These are phyloP conservation scores for Penaeus monodon DNA, from an alignment of 2,888 invertebrate genomes.

Conservation along the genomic window DNA sequence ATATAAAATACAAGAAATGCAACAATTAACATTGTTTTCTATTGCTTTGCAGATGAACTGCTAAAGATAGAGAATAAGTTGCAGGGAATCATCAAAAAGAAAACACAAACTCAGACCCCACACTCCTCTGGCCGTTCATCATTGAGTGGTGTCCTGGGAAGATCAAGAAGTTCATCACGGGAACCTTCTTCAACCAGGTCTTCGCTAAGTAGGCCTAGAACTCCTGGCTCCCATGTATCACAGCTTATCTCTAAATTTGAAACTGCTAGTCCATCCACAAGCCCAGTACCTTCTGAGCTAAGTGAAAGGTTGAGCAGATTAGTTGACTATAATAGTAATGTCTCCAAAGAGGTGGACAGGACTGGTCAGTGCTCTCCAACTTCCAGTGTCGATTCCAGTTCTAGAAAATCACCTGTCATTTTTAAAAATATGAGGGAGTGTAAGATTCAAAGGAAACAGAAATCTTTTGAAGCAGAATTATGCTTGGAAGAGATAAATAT, in stretches of 20 bases:
- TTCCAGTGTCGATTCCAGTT: not conserved
- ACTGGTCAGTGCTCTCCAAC: not conserved
- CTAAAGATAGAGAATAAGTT: conserved; percentile 15
- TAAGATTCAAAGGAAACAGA: not conserved
- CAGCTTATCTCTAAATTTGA: conserved; percentile 35
- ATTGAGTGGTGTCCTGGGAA: not conserved
- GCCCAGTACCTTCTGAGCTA: conserved; percentile 24
- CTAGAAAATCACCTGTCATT: not conserved
- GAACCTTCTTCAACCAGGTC: conserved; percentile 2
- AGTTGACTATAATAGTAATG: not conserved
- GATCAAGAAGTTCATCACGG: not conserved
- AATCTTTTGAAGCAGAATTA: not conserved
- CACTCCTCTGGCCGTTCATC: not conserved
- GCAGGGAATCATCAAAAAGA: conserved; percentile 4
- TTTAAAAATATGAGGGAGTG: not conserved
- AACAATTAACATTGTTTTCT: not conserved
- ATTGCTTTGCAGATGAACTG: conserved; percentile 15
- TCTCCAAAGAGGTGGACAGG: conserved; percentile 9
- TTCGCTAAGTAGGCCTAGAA: not conserved
- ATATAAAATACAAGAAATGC: not conserved
- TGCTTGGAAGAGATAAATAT: not conserved
- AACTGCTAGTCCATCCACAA: conserved; percentile 25
- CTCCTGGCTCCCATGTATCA: conserved; percentile 22
- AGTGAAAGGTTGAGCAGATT: conserved; percentile 14
- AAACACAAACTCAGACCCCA: not conserved